These are phyloP conservation scores for Dione vanillae DNA, from an alignment of 2,888 invertebrate species.

Conservation along the genomic window DNA sequence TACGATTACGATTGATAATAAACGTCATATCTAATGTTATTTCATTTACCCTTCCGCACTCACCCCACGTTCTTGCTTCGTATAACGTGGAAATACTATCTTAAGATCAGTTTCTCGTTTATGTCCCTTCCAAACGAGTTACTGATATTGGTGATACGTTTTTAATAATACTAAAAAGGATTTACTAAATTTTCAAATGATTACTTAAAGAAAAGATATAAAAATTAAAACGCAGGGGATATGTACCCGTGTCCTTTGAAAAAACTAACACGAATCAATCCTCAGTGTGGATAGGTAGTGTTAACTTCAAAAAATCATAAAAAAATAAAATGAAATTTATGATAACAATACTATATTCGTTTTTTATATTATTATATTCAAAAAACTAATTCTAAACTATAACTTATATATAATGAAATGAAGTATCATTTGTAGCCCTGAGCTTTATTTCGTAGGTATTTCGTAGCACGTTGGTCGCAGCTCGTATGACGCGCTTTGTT, in stretches of 20 bases:
- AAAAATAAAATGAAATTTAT: too few relatives aligned
- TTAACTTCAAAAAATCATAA: too few relatives aligned
- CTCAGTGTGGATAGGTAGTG: too few relatives aligned
- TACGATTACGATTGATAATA: background rate
- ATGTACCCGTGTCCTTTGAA: too few relatives aligned
- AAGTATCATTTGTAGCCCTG: background rate
- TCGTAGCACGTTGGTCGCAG: background rate
- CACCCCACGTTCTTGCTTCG: background rate
- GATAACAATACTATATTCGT: too few relatives aligned
- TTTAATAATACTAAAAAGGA: background rate
- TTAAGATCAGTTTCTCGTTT: background rate
- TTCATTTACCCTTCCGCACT: background rate
- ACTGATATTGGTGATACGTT: background rate
- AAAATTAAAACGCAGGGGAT: too few relatives aligned
- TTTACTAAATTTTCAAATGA: too few relatives aligned
- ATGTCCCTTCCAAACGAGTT: background rate
- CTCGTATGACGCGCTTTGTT: background rate
- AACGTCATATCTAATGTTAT: background rate
- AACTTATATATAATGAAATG: background rate
- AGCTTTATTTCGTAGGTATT: background rate
- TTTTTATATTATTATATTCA: too few relatives aligned
- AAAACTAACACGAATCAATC: too few relatives aligned
- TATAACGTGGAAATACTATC: background rate
- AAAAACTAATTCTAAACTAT: too few relatives aligned
- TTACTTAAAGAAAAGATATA: too few relatives aligned